Base-by-base conservation (phyloP, 2,888 invertebrate genomes). In the Daptonema setosum region DNA sequence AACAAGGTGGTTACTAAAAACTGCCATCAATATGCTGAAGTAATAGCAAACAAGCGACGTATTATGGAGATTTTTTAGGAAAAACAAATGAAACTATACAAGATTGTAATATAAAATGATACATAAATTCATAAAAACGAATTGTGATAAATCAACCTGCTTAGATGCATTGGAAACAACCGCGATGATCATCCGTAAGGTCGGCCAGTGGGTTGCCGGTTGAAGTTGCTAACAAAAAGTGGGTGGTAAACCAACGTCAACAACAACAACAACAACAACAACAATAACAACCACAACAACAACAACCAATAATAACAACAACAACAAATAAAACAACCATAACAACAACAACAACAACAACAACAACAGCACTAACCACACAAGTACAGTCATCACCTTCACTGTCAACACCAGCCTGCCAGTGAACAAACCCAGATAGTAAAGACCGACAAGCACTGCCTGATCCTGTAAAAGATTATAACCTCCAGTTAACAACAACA, bases 391-490 rank as follows among this genome's bases (percentile, higher is more conserved):
- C 87, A 8, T 72, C 73, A 3, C 86, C 87, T 66, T 79, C 76
- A 0, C 74, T 69, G 35, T 75, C 68, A 0, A 66, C 67, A 8
- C 87, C 88, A 41, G 60, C 73, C 67, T 80, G 77, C 97, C 97
- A 99, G 59, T 80, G 80, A 0, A 95, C 93, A 75, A 93, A 91
- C 17, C 97, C 97, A 28, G 91, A 91, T 64, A 80, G 80, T 26
- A 91, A 77, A 72, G 93, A 95, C 45, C 97, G 79, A 71, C 93
- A 93, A 0, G 97, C 97, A 68, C 90, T 91, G 24, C 97, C 97
- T 51, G 93, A 95, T 11, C 79, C 78, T 62, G 54, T 14, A 20
- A 41, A 41, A 41, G n/a, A n/a, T n/a, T 22, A 45, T 3, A n/a
- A 22, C 8, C 8, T n/a, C 14, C 3, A 3, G n/a, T 5, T n/a